Evolutionary conservation across 2,888 invertebrate species (phyloP).

Genomic region (Melanophora roralis): DNA sequence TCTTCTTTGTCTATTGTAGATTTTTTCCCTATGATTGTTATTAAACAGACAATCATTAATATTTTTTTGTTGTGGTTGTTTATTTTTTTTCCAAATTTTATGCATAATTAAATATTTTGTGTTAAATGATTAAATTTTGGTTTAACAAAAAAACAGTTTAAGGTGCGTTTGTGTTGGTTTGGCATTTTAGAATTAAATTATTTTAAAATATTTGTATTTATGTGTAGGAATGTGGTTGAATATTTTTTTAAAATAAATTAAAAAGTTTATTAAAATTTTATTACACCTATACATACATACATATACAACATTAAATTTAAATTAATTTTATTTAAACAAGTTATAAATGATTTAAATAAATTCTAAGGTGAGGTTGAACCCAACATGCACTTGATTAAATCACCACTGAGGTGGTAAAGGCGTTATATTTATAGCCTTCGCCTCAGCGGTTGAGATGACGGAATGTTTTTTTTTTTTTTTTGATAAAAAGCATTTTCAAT

Average conservation of each 20-base stretch:
- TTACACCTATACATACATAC: too few relatives aligned
- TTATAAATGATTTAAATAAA: too few relatives aligned
- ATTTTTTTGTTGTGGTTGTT: slow-evolving; percentile 1
- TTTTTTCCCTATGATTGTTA: slow-evolving; percentile 11
- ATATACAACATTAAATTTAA: too few relatives aligned
- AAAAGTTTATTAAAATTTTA: not conserved
- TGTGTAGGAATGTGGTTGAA: not conserved
- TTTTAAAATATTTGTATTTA: not conserved
- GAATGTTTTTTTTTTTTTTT: too few relatives aligned
- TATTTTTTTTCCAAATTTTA: slow-evolving; percentile 1
- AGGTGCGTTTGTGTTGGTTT: slow-evolving; percentile 22
- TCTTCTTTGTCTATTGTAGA: not conserved
- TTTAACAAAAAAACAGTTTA: not conserved
- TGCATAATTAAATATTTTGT: slow-evolving; percentile 23
- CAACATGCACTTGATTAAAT: too few relatives aligned
- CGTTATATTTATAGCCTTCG: too few relatives aligned
- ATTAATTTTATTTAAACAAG: too few relatives aligned
- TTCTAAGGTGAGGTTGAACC: too few relatives aligned
- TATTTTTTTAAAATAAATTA: not conserved
- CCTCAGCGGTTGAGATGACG: too few relatives aligned
- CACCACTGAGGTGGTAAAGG: too few relatives aligned
- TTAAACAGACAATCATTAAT: slow-evolving; percentile 29
- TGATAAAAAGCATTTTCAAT: too few relatives aligned
- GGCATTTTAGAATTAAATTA: slow-evolving; percentile 34
- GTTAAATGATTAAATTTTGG: slow-evolving; percentile 17